Evolutionary conservation across 2,888 invertebrate genomes (phyloP).

Genomic region (Athalia circularis): DNA sequence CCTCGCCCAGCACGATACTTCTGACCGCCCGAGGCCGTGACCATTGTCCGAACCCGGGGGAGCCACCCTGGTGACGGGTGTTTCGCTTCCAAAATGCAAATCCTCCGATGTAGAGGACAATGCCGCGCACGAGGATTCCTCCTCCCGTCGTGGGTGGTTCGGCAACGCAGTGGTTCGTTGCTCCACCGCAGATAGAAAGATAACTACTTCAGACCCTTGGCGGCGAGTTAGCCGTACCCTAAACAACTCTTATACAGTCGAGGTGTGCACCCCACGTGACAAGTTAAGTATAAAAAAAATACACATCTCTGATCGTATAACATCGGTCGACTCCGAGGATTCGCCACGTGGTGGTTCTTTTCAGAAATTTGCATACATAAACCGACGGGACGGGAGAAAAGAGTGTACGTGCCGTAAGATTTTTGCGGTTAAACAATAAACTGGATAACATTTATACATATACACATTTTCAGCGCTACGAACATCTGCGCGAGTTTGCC

Average conservation of each 20-base stretch:
- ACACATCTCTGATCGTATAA: background rate
- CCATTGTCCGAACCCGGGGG: constrained; percentile 47
- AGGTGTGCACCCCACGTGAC: constrained; percentile 42
- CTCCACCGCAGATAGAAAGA: constrained; percentile 51
- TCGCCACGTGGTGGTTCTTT: background rate
- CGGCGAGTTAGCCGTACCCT: constrained; percentile 21
- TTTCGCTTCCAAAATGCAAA: constrained; percentile 65
- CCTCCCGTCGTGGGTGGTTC: constrained; percentile 61
- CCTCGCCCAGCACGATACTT: constrained; percentile 21
- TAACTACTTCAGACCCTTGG: constrained; percentile 33
- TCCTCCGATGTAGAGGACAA: constrained; percentile 56
- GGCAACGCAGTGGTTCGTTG: constrained; percentile 49
- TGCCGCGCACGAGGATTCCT: constrained; percentile 50
- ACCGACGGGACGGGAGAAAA: no score
- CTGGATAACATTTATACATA: no score
- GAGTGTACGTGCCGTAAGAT: no score
- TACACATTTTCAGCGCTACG: no score
- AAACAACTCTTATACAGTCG: background rate
- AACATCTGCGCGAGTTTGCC: no score
- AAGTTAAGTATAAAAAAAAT: constrained; percentile 12
- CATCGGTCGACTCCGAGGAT: background rate
- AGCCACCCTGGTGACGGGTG: constrained; percentile 58
- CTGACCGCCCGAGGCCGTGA: constrained; percentile 39
- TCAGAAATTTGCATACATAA: no score
- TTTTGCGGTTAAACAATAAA: no score